Evolutionary conservation across 2,888 invertebrate genomes (phyloP).

Genomic region (Ctena decussata): DNA sequence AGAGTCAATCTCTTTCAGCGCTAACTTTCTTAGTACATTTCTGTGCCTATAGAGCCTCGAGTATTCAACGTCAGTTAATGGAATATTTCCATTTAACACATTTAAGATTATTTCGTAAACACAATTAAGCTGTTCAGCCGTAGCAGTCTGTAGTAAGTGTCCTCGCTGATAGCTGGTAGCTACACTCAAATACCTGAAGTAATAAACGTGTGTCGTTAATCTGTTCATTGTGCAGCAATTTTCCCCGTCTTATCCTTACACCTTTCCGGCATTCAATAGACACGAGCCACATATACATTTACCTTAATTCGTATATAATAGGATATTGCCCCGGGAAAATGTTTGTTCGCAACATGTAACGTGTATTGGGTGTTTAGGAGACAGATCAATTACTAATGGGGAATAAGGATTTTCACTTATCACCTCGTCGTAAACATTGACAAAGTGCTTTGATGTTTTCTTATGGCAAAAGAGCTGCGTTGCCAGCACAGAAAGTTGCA

Average conservation of each 20-base stretch:
- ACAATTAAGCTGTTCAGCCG: slow-evolving; percentile 4
- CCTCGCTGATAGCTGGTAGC: not conserved
- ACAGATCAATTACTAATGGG: slow-evolving; percentile 3
- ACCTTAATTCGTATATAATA: slow-evolving; percentile 16
- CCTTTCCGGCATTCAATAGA: not conserved
- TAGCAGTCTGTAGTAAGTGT: slow-evolving; percentile 2
- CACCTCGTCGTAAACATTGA: slow-evolving; percentile 8
- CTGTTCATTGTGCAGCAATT: not conserved
- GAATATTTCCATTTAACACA: not conserved
- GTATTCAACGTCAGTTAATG: not conserved
- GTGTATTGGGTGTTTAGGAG: not conserved
- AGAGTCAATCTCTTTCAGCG: slow-evolving; percentile 1
- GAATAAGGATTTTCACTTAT: not conserved
- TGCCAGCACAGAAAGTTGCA: slow-evolving; percentile 5
- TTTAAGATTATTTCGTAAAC: not conserved
- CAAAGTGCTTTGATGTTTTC: slow-evolving; percentile 9
- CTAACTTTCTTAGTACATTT: slow-evolving; percentile 15
- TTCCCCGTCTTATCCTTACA: not conserved
- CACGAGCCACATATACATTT: not conserved
- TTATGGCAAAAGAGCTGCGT: slow-evolving; percentile 10
- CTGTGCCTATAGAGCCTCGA: not conserved
- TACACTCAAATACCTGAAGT: not conserved
- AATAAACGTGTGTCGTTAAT: not conserved
- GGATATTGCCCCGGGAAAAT: slow-evolving; percentile 18
- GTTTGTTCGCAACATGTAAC: not conserved